A percentile compares a stretch with the other conserved stretches of the same genome.
Evolutionary conservation across 2,888 invertebrate genomes (phyloP).

Genomic region (Iselma pallidipennis): DNA sequence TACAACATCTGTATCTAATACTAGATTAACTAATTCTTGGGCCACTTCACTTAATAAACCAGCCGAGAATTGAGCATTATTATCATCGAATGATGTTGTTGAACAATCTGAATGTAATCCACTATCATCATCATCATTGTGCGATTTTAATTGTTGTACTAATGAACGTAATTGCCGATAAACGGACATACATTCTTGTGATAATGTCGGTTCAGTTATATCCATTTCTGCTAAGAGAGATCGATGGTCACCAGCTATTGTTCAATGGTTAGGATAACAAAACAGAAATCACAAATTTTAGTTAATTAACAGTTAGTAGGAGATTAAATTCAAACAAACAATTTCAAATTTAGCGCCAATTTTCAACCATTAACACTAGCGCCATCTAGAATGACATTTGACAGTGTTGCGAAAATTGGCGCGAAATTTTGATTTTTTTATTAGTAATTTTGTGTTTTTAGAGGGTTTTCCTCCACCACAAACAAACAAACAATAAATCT

Average conservation of each 20-base stretch:
- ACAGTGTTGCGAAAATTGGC: not conserved
- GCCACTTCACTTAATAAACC: conserved; percentile 65
- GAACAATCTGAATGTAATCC: conserved; percentile 73
- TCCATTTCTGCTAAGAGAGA: conserved; percentile 93
- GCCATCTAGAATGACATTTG: not conserved
- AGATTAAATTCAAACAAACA: conserved; percentile 3
- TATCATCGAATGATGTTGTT: conserved; percentile 64
- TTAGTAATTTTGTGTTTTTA: not conserved
- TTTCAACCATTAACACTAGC: not conserved
- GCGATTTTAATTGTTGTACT: conserved; percentile 74
- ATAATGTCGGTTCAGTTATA: conserved; percentile 64
- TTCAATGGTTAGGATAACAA: no score
- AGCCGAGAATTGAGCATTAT: conserved; percentile 51
- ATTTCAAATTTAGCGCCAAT: not conserved
- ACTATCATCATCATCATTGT: conserved; percentile 79
- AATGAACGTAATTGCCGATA: conserved; percentile 75
- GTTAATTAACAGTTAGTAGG: conserved; percentile 28
- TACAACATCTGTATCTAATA: conserved; percentile 74
- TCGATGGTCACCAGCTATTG: conserved; percentile 52
- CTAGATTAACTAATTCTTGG: conserved; percentile 74
- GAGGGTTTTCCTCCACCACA: not conserved
- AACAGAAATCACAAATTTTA: conserved; percentile 12
- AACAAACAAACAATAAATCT: conserved; percentile 28
- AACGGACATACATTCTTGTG: conserved; percentile 69
- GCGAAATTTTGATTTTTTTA: not conserved